phyloP scores from a whole-genome alignment of 2,113 vertebrate genomes.

The Tenrec ecaudatus region DNA sequence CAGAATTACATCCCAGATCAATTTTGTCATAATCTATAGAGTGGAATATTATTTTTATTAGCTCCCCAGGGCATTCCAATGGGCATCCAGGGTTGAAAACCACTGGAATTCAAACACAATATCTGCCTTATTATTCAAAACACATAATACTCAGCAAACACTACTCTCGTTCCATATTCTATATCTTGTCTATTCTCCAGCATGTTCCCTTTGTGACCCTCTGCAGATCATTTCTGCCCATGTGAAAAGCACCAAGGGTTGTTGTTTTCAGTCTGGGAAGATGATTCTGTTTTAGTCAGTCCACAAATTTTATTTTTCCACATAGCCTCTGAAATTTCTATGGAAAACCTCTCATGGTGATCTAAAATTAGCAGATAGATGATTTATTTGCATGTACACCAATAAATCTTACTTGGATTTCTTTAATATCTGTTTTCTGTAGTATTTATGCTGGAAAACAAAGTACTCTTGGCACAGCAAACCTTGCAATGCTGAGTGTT shows the following conservation, averaged over 20 bases:
- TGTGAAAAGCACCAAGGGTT: conserved; percentile 15
- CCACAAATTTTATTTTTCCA: too few species aligned
- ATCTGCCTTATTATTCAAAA: not conserved
- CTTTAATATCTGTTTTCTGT: too few species aligned
- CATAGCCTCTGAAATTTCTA: not conserved
- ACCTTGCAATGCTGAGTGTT: too few species aligned
- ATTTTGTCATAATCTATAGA: too few species aligned
- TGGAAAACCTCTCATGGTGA: not conserved
- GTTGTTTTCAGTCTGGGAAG: conserved; percentile 11
- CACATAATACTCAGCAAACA: not conserved
- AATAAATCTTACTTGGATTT: too few species aligned
- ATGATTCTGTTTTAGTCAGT: not conserved
- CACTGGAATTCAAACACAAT: not conserved
- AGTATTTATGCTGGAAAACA: too few species aligned
- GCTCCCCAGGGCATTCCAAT: not conserved
- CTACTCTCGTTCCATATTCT: not conserved
- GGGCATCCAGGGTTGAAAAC: not conserved
- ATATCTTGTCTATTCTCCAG: not conserved
- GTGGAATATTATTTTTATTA: not conserved
- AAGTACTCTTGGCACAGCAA: too few species aligned
- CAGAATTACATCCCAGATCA: too few species aligned
- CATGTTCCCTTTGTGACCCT: not conserved
- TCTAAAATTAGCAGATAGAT: not conserved
- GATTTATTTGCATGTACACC: too few species aligned
- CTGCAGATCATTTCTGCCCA: not conserved